A percentile compares a stretch with the other conserved stretches of the same genome.
These are phyloP conservation scores for Callocephalon fimbriatum DNA, from an alignment of 2,113 vertebrate genomes.

Conservation along the genomic window DNA sequence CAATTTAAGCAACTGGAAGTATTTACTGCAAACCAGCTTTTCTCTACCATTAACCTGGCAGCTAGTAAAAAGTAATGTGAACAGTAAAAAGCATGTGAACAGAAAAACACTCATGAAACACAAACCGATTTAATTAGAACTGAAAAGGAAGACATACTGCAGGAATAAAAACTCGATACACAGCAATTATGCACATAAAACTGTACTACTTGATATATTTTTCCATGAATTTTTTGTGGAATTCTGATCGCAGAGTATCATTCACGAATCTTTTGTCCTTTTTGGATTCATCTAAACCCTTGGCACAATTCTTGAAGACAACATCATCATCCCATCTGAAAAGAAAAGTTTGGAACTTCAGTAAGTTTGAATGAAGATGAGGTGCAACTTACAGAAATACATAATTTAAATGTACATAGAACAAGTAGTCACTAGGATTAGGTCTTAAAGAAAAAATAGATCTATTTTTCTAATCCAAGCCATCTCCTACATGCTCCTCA, in stretches of 20 bases:
- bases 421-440: background rate
- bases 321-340: conserved; percentile 99
- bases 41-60: background rate
- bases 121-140: conserved; percentile 22
- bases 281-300: conserved; percentile 93
- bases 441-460: background rate
- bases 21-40: conserved; percentile 57
- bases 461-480: background rate
- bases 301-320: conserved; percentile 98
- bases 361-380: background rate
- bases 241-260: conserved; percentile 93
- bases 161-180: conserved; percentile 27
- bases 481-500: background rate
- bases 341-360: background rate
- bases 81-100: background rate
- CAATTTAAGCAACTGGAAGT: background rate
- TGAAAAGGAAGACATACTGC: conserved; percentile 7
- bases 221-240: conserved; percentile 95
- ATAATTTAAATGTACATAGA: background rate
- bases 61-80: conserved; percentile 9
- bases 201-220: conserved; percentile 96
- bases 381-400: background rate
- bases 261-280: conserved; percentile 98
- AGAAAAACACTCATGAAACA: background rate
- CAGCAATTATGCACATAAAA: conserved; percentile 51